phyloP scores from a whole-genome alignment of 2,797 vertebrate genomes.

The Cyprinella venusta region DNA sequence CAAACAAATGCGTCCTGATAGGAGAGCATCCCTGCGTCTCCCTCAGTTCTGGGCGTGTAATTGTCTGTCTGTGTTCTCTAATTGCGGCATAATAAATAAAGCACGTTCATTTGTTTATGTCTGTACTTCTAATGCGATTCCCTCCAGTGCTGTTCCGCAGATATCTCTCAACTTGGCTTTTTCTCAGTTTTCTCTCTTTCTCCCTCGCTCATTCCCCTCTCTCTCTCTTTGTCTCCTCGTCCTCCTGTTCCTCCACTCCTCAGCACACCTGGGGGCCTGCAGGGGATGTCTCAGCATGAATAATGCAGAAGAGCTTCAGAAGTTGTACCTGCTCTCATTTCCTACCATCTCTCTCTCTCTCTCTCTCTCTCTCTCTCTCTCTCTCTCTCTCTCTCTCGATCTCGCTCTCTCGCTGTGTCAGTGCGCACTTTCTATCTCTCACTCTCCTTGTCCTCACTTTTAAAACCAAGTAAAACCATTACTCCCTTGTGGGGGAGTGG shows the following conservation, averaged over 20 bases:
- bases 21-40: constrained; percentile 20
- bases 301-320: constrained; percentile 60
- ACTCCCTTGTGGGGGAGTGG: constrained; percentile 48
- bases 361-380: neutral
- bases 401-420: neutral
- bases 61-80: constrained; percentile 58
- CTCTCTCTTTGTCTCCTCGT: constrained; percentile 29
- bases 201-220: constrained; percentile 18
- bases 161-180: constrained; percentile 6
- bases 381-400: neutral
- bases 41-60: constrained; percentile 51
- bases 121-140: constrained; percentile 55
- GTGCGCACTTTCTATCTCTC: constrained; percentile 21
- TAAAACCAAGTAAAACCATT: constrained; percentile 53
- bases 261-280: constrained; percentile 61
- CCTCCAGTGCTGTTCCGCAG: constrained; percentile 45
- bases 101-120: constrained; percentile 55
- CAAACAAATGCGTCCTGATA: constrained; percentile 47
- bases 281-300: constrained; percentile 61
- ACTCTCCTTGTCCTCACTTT: constrained; percentile 46
- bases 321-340: constrained; percentile 45
- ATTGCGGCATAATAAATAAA: constrained; percentile 62
- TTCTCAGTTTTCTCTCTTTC: constrained; percentile 26
- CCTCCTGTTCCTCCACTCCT: constrained; percentile 42
- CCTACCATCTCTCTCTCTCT: constrained; percentile 16